A percentile compares a stretch with the other conserved stretches of the same genome.
Evolutionary conservation across 2,113 vertebrate genomes (phyloP).

Genomic region (Gallinago jamesoni): DNA sequence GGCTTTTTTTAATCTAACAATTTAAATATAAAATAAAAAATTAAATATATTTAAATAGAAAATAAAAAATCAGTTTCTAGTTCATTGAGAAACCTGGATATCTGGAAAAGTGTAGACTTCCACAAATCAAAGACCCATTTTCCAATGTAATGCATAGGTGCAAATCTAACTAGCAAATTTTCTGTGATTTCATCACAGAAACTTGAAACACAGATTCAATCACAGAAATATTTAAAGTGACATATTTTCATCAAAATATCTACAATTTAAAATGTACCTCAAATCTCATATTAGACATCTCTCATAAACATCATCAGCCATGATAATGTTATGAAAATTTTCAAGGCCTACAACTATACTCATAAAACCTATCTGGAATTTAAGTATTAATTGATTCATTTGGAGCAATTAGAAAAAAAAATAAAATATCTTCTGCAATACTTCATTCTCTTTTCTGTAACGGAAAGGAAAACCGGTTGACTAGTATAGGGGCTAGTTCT

Average conservation of each 20-base stretch:
- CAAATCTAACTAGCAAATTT: conserved; percentile 48
- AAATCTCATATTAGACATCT: not conserved
- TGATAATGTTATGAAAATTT: not conserved
- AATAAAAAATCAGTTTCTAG: not conserved
- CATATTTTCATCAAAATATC: conserved; percentile 29
- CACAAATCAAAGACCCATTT: conserved; percentile 16
- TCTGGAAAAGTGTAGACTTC: not conserved
- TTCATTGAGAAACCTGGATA: not conserved
- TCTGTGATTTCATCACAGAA: conserved; percentile 9
- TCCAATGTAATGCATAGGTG: conserved; percentile 19
- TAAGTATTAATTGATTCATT: not conserved
- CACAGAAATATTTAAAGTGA: not conserved
- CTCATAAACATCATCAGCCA: not conserved
- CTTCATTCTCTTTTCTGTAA: not conserved
- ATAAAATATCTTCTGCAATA: not conserved
- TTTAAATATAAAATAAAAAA: no score
- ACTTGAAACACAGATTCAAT: not conserved
- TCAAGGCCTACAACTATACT: not conserved
- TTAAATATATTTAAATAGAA: not conserved
- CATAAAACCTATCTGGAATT: not conserved
- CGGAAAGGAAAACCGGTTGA: not conserved
- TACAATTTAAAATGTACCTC: not conserved
- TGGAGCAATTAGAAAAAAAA: not conserved
- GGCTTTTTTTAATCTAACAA: not conserved
- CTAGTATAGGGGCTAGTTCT: not conserved